Base-by-base conservation (phyloP, 2,797 vertebrate species). In the Peromyscus eremicus region DNA sequence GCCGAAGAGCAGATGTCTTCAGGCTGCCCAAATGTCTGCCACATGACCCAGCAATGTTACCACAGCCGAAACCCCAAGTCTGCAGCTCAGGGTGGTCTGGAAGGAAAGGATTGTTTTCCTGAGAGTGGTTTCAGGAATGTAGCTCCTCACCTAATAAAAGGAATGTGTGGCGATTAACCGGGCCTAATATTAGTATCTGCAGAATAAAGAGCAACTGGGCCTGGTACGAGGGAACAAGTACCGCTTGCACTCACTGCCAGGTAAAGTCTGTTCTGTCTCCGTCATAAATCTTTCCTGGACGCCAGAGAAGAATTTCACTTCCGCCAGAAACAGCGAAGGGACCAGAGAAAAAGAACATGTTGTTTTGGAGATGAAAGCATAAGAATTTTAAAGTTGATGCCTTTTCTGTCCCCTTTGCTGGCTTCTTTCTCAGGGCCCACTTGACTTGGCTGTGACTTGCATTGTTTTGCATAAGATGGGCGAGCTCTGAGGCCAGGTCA, bases 101-200 rank as follows among this genome's bases (percentile, higher is more conserved):
- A 98, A 96, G 84, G 57, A n/a, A 85, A 97, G 96, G 94, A 97
- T 97, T 97, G 94, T 97, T 98, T 98, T 97, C 96, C 94, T 2
- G 96, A 97, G 95, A 93, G 97, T 71, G 95, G 97, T 98, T 98
- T 97, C 98, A 98, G 97, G 98, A 98, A 98, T 98, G 98, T 57
- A 98, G 62, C 96, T 98, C 97, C 96, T 98, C 98, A 98, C 97
- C 98, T 98, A 97, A 98, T 98, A 98, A 98, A 98, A 97, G 94
- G 97, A 98, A 98, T 97, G 96, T 92, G 93, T 73, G 76, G n/a
- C 93, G 96, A 98, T 98, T 96, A 96, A 95, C 93, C 29, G 88
- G 84, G 76, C 86, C 96, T 97, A 97, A 97, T 97, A 98, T 98
- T 98, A 98, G 97, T 96, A 91, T 97, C 88, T 76, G 90, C 95